These are phyloP conservation scores for Lethrus apterus DNA, from an alignment of 1,140 invertebrate genomes.

Conservation along the genomic window DNA sequence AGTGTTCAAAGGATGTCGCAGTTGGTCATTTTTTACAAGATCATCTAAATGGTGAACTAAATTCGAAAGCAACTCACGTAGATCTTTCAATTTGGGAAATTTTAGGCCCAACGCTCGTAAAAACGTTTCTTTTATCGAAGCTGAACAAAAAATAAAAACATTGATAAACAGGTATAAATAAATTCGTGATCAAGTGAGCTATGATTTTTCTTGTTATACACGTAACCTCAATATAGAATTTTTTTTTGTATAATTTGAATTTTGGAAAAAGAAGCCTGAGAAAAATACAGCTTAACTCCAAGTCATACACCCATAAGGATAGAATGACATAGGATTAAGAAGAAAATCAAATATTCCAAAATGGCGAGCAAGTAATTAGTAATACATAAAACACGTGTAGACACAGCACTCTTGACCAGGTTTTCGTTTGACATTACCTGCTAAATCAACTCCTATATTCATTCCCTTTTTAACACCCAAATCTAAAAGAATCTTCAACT, in stretches of 20 bases:
- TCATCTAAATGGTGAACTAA: constrained; percentile 48
- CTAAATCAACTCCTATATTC: constrained; percentile 50
- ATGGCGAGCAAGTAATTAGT: background rate
- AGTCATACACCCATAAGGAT: too few species aligned
- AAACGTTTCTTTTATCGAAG: constrained; percentile 52
- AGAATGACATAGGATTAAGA: too few species aligned
- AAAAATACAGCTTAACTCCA: background rate
- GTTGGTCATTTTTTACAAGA: constrained; percentile 30
- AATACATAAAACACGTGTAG: background rate
- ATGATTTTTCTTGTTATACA: background rate
- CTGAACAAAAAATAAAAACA: constrained; percentile 23
- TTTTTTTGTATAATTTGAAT: background rate
- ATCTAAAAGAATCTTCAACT: constrained; percentile 56
- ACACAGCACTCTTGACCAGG: too few species aligned
- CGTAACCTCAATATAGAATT: background rate
- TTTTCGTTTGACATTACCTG: constrained; percentile 42
- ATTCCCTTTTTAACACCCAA: constrained; percentile 49
- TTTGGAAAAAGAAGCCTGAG: background rate
- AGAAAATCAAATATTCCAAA: too few species aligned
- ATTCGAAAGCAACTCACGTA: constrained; percentile 48
- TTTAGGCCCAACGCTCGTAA: constrained; percentile 57
- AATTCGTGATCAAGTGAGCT: background rate
- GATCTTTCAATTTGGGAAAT: constrained; percentile 51
- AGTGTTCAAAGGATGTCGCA: constrained; percentile 45
- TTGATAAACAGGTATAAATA: too few species aligned